Base-by-base conservation (phyloP, 2,888 invertebrate genomes). In the Rhingia rostrata region DNA sequence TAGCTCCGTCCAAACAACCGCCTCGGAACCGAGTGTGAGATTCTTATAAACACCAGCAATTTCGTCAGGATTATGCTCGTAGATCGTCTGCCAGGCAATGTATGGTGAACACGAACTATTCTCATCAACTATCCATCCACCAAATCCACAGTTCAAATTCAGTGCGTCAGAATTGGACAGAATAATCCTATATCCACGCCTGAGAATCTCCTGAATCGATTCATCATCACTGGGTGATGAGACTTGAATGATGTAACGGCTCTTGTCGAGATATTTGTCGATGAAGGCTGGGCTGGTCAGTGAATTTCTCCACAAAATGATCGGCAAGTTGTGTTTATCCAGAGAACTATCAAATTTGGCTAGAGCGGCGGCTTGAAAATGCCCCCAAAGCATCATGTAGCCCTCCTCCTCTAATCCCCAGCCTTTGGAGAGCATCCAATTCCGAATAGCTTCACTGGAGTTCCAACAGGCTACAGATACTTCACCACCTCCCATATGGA, bases 21-120 rank as follows among this genome's bases (percentile, higher is more conserved):
- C 96, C 90, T 97, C 97, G 0, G 94, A 94, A 10, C 97, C 97
- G 92, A 93, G 87, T 63, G 93, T 89, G 78, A 93, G 93, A 51
- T 93, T 89, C 35, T 92, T 92, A 86, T 93, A 90, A 3, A 92
- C 92, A 0, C 92, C 92, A n/a, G 93, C 94, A 82, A 96, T 94
- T 6, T 90, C 88, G 30, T 93, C 91, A 0, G 95, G 95, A 84
- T 94, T 94, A 90, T 97, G 97, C 39, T 95, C 94, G 88, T 97
- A 97, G 0, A 97, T 94, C 88, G 94, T 95, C 90, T 97, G 96
- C 97, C 97, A 97, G 3, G 96, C 96, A 88, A 95, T 97, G 91
- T 97, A 97, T 0, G 97, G 97, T 0, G 96, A 94, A 89, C 97
- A 97, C 97, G 97, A 97, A 89, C 97, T 97, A 88, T 95, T 95